phyloP scores from a whole-genome alignment of 2,797 vertebrate genomes.

The Myiotriccus ornatus region DNA sequence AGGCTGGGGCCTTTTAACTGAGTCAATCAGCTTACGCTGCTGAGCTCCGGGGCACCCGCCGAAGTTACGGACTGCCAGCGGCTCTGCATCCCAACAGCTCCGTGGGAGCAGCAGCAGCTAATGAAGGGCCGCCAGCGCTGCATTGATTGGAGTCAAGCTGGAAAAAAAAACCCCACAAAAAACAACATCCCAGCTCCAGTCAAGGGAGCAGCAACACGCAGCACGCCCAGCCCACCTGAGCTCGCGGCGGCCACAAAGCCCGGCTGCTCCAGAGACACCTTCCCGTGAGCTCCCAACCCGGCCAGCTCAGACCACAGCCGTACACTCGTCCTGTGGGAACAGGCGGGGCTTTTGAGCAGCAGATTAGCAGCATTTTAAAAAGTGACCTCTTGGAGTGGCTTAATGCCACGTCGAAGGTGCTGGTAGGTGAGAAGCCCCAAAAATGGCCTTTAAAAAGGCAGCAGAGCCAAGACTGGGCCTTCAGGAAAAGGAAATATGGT shows the following conservation, averaged over 20 bases:
- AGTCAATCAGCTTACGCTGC: conserved; percentile 70
- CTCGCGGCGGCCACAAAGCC: background rate
- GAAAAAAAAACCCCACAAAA: background rate
- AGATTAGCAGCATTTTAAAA: background rate
- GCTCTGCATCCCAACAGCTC: background rate
- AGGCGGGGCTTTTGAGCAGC: background rate
- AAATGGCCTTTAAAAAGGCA: background rate
- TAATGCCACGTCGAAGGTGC: background rate
- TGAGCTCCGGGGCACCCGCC: conserved; percentile 31
- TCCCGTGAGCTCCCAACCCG: no score
- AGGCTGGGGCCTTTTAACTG: conserved; percentile 62
- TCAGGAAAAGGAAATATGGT: background rate
- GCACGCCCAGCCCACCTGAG: background rate
- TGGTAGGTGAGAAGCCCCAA: background rate
- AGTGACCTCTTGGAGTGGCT: background rate
- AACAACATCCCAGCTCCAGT: background rate
- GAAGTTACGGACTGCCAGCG: conserved; percentile 17
- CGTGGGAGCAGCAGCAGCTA: background rate
- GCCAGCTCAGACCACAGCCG: background rate
- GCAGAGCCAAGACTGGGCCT: background rate
- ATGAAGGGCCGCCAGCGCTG: background rate
- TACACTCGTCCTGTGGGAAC: background rate
- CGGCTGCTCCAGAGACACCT: background rate
- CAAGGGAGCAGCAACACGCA: background rate
- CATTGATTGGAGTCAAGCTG: background rate